Evolutionary conservation across 2,113 vertebrate genomes (phyloP), one percentile per base, ranked within the genome.

Genomic region (Centropristis striata): DNA sequence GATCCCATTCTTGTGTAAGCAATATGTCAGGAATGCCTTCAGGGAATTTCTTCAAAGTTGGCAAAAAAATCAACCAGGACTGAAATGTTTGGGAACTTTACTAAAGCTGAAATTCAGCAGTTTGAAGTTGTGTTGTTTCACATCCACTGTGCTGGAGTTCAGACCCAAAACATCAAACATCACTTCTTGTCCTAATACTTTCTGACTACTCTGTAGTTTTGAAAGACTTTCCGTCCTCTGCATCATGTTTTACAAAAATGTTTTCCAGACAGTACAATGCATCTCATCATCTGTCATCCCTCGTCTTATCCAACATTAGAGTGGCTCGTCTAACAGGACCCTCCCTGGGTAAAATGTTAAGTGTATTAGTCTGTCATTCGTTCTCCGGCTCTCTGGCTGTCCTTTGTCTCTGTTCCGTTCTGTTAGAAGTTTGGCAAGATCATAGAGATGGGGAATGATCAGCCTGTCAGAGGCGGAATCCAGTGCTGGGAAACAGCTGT

Each of bases 381-480:
- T n/a, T 68, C 27, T 47, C 23, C 50, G 47, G 21, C 61, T 76
- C 11, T 2, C 46, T 88, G 10, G 64, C 23, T 65, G 59, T 88
- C 68, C 50, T 46, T 13, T 46, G 36, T 67, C 23, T 79, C 23
- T 70, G 54, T 57, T 88, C 25, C 20, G 16, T 65, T 72, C 68
- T 75, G 42, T 81, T 69, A 69, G 44, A 86, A 23, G 51, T 77
- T 66, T 18, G 44, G 37, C 25, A 27, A 78, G 82, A 87, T 76
- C 75, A 71, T 10, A 84, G 46, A 66, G 58, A 71, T 14, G 60
- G 36, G 58, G 53, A 58, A 69, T 50, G 76, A 80, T 68, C 13
- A 42, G 66, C 78, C 51, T 71, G 71, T 88, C 86, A 80, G 49
- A 61, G 23, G 61, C 61, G 68, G 66, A 81, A 73, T 71, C 21